Base-by-base conservation (phyloP, 2,797 vertebrate genomes). In the Ctenochaetus hawaiiensis region DNA sequence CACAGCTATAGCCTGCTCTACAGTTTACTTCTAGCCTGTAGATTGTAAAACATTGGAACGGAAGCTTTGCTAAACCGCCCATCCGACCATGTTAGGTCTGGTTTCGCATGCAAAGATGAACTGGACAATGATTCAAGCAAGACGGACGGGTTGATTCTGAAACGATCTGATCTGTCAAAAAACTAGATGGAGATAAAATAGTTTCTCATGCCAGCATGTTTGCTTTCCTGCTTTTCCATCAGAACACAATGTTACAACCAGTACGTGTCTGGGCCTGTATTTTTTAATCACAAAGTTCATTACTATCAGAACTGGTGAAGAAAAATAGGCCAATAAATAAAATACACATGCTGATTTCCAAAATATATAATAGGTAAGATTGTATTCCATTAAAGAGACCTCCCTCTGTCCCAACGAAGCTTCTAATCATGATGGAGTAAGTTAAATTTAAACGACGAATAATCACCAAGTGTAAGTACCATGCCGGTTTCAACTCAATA, bases 241-340 rank as follows among this genome's bases (percentile, higher is more conserved):
- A 68, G 59, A 53, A 72, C 79, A 78, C 41, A 72, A 65, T 34
- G 75, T 52, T 68, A 66, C 20, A 66, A 62, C 64, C 76, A 77
- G 22, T 61, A 60, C 59, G 66, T 84, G 67, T 17, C 69, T 14
- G 23, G 91, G 89, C 89, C 91, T 89, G 83, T 89, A 82, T 90
- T 89, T 93, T 90, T 86, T 87, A 88, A 89, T 65, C 51, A 78
- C 72, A 87, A 88, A 89, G 86, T 91, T 89, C 41, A 62, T 49
- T 75, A 64, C 45, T 69, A 56, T 68, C 70, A 72, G 34, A 83
- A 65, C 53, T 63, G 41, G 18, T 78, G 43, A 51, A 22, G 23
- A n/a, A 72, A 51, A 61, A 81, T 20, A 75, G 1, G 59, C 22
- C 34, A 14, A 2, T 10, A n/a, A 13, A 45, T 22, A 11, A 37